Base-by-base conservation (phyloP, 2,113 vertebrate species). In the Hyperoodon ampullatus region DNA sequence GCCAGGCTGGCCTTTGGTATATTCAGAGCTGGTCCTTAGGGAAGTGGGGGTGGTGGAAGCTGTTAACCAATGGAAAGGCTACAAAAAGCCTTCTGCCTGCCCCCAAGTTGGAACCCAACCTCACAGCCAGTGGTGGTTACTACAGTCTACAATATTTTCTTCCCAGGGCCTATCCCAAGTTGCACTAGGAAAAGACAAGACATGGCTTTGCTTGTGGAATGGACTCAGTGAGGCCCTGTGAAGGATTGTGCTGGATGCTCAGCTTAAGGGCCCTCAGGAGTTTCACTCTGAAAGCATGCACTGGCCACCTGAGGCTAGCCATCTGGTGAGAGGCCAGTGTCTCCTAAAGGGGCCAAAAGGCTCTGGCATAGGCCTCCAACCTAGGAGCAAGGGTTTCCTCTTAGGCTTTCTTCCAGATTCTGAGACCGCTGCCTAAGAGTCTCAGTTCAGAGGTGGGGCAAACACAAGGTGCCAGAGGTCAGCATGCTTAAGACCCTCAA, bases 281-380 rank as follows among this genome's bases (percentile, higher is more conserved):
- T 95, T 96, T 97, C 61, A 70, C 39, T 88, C 24, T 13, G 26
- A 66, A 94, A 86, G 75, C 61, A 95, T 55, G 35, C 39, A 58
- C 50, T 96, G 50, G 60, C 42, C 28, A 83, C 39, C 24, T 72
- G 60, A 81, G 80, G 58, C 5, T 71, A 70, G 21, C 75, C 85
- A n/a, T 39, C 15, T 77, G 35, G 28, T 66, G 55, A 94, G 39
- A 96, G 44, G 23, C n/a, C 50, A 94, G 24, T 77, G 61, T 77
- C 91, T 91, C 78, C 53, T 30, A 65, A 50, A 93, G 50, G 33
- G 75, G 50, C 39, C 71, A 61, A 71, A 87, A 85, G 58, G 16
- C 26, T 66, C 39, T 88, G 65, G 84, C 35, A 71, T 14, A 86
- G 81, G 47, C 63, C 84, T 88, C 44, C 42, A 84, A 35, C 12